Percentiles rank a stretch among this genome's conserved stretches.
Evolutionary conservation across 1,140 invertebrate species (phyloP).

Genomic region (Druon quercuslanigerum): DNA sequence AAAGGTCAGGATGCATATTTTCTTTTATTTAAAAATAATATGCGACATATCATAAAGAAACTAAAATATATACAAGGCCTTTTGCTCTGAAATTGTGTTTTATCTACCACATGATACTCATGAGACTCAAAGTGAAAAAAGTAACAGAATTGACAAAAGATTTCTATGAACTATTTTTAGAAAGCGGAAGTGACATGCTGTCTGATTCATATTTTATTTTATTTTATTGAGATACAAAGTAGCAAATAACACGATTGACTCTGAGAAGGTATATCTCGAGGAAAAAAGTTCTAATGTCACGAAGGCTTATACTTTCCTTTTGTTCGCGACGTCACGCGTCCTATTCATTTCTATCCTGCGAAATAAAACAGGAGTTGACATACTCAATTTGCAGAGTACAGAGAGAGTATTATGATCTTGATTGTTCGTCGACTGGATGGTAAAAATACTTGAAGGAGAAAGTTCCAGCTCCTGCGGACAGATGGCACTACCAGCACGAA

Average conservation of each 20-base stretch:
- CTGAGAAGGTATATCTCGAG: neutral
- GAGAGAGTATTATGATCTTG: constrained; percentile 18
- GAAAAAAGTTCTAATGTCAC: neutral
- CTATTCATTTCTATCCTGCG: constrained; percentile 42
- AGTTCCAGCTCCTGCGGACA: constrained; percentile 46
- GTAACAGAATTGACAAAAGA: too few species aligned
- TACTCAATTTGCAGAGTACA: constrained; percentile 52
- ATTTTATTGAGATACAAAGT: neutral
- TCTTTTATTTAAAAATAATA: too few species aligned
- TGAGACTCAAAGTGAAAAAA: too few species aligned
- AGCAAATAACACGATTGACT: neutral
- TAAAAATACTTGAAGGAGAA: constrained; percentile 46
- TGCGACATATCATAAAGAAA: too few species aligned
- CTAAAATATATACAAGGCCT: too few species aligned
- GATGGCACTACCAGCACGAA: constrained; percentile 52
- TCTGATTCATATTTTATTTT: neutral
- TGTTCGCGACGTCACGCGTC: constrained; percentile 41
- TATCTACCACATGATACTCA: too few species aligned
- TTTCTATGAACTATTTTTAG: neutral
- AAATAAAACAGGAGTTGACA: constrained; percentile 54
- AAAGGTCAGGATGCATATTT: too few species aligned
- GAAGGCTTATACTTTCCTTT: constrained; percentile 46
- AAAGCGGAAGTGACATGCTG: neutral
- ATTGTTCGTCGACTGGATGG: constrained; percentile 40
- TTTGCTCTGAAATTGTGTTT: too few species aligned